Percentiles rank a stretch among this genome's conserved stretches.
Evolutionary conservation across 2,888 invertebrate species (phyloP).

Genomic region (Rhorus exstirpatorius): DNA sequence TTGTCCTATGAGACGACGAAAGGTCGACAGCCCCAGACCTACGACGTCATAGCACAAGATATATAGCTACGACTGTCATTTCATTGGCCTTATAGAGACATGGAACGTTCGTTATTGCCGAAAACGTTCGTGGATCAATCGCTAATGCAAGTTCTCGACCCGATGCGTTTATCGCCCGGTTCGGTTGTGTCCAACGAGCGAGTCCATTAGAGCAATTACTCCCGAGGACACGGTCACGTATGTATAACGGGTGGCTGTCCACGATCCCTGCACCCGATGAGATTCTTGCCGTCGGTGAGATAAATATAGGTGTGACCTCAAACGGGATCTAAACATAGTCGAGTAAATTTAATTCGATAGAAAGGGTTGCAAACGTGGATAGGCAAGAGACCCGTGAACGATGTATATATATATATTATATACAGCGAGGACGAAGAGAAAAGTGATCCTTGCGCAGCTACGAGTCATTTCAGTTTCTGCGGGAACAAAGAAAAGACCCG

Average conservation of each 20-base stretch:
- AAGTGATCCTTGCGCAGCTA: not conserved
- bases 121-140: constrained; percentile 66
- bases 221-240: constrained; percentile 56
- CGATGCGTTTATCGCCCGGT: constrained; percentile 72
- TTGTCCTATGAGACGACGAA: not conserved
- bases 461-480: not conserved
- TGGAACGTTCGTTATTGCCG: constrained; percentile 29
- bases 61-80: not conserved
- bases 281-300: constrained; percentile 48
- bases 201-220: constrained; percentile 76
- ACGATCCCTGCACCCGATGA: constrained; percentile 50
- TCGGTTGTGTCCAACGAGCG: constrained; percentile 62
- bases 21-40: not conserved
- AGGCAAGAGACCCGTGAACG: not conserved
- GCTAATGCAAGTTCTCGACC: constrained; percentile 74
- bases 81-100: not conserved
- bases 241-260: constrained; percentile 46
- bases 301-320: constrained; percentile 62
- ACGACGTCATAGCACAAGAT: not conserved
- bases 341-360: constrained; percentile 62
- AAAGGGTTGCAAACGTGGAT: constrained; percentile 37
- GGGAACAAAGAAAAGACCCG: not conserved
- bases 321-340: constrained; percentile 59
- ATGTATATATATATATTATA: too few relatives aligned
- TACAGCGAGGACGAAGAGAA: not conserved